A percentile compares a stretch with the other conserved stretches of the same genome.
These are phyloP conservation scores for Trachythela sp. DNA, from an alignment of 64 coral and sea anemone genomes.

Conservation along the genomic window DNA sequence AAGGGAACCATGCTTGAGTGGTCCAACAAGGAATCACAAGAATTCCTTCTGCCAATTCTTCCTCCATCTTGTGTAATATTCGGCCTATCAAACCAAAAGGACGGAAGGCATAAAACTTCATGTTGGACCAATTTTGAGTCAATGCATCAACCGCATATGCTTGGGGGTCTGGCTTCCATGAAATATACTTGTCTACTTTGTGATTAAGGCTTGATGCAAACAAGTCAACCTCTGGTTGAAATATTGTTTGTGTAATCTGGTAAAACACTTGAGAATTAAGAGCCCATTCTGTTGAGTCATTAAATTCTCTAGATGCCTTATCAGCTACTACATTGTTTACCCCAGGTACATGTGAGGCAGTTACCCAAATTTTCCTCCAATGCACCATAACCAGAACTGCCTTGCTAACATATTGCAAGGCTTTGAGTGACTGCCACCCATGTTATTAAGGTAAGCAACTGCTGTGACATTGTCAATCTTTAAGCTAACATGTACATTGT, in stretches of 20 bases:
- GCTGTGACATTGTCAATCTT: constrained; percentile 22
- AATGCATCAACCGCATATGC: constrained; percentile 47
- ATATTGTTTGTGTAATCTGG: not conserved
- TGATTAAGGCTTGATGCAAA: constrained; percentile 29
- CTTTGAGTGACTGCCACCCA: constrained; percentile 60
- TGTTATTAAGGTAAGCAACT: constrained; percentile 52
- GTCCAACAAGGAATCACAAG: not conserved
- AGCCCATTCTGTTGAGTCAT: constrained; percentile 48
- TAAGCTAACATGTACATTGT: constrained; percentile 36
- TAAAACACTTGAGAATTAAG: constrained; percentile 26
- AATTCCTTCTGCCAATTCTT: not conserved
- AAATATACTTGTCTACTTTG: constrained; percentile 27
- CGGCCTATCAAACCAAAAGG: constrained; percentile 44
- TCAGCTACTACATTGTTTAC: constrained; percentile 55
- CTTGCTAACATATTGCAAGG: constrained; percentile 37
- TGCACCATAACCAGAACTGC: constrained; percentile 62
- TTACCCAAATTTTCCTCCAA: constrained; percentile 37
- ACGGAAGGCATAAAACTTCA: constrained; percentile 53
- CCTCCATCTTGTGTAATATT: constrained; percentile 3
- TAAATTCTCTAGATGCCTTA: constrained; percentile 33
- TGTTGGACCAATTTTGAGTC: constrained; percentile 19
- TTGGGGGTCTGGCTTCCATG: constrained; percentile 48
- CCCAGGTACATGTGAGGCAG: constrained; percentile 52
- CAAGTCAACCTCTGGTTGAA: constrained; percentile 32
- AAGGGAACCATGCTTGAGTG: not conserved